phyloP scores from a whole-genome alignment of 2,888 invertebrate genomes.

The Aphodius sticticus region DNA sequence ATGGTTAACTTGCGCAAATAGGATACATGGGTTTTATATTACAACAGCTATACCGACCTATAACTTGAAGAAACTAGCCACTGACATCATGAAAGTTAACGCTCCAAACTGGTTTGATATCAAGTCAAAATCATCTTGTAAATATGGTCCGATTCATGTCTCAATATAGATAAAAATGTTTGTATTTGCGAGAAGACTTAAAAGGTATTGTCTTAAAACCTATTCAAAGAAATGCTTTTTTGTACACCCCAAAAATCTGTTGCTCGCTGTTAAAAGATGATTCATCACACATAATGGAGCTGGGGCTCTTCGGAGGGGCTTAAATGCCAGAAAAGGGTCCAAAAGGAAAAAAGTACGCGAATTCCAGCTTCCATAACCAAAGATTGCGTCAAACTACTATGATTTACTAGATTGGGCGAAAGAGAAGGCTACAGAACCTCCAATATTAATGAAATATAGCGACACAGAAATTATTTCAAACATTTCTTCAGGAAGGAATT shows the following conservation, averaged over 20 bases:
- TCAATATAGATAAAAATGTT: conserved; percentile 9
- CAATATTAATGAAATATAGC: conserved; percentile 28
- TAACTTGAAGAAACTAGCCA: conserved; percentile 32
- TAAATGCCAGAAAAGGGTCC: conserved; percentile 29
- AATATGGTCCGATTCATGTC: conserved; percentile 24
- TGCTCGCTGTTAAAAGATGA: conserved; percentile 35
- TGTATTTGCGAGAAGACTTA: conserved; percentile 20
- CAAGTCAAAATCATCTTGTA: conserved; percentile 31
- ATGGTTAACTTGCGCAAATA: conserved; percentile 41
- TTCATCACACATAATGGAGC: conserved; percentile 9
- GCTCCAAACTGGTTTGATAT: conserved; percentile 42
- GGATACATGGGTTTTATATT: conserved; percentile 38
- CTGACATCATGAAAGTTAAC: conserved; percentile 41
- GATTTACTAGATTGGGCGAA: conserved; percentile 31
- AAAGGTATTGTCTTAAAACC: conserved; percentile 17
- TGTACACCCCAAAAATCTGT: conserved; percentile 24
- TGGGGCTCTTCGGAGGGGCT: conserved; percentile 26
- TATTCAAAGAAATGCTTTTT: conserved; percentile 29
- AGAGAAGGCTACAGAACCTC: conserved; percentile 30
- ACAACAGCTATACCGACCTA: conserved; percentile 38
- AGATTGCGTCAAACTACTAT: conserved; percentile 27
- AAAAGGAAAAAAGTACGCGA: conserved; percentile 28
- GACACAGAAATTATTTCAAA: conserved; percentile 32
- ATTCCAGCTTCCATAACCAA: conserved; percentile 27
- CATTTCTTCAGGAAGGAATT: conserved; percentile 7